A percentile compares a stretch with the other conserved stretches of the same genome.
These are phyloP conservation scores for Hippocampus comes DNA, from an alignment of 2,113 vertebrate genomes.

Conservation along the genomic window DNA sequence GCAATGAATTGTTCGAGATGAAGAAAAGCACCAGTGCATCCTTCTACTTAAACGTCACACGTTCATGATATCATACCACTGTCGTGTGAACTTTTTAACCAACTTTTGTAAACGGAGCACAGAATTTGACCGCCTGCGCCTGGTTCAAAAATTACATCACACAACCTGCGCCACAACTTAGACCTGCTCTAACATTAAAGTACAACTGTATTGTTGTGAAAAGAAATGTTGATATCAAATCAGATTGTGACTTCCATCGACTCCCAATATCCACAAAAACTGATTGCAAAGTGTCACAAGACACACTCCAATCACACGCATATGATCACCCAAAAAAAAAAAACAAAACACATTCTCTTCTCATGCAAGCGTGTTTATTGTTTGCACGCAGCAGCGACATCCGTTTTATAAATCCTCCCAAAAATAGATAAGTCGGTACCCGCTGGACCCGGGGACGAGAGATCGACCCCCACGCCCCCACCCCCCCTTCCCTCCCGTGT, in stretches of 20 bases:
- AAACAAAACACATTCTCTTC: slow-evolving; percentile 5
- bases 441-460: slow-evolving; percentile 54
- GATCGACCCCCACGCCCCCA: slow-evolving; percentile 59
- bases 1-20: too few species aligned
- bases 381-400: slow-evolving; percentile 42
- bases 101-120: too few species aligned
- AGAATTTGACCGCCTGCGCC: too few species aligned
- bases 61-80: too few species aligned
- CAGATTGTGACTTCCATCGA: not conserved
- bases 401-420: slow-evolving; percentile 48
- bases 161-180: too few species aligned
- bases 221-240: too few species aligned
- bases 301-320: not conserved
- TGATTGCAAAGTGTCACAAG: not conserved
- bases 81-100: too few species aligned
- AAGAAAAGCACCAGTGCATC: too few species aligned
- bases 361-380: slow-evolving; percentile 35
- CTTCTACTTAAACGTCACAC: too few species aligned
- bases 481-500: slow-evolving; percentile 53
- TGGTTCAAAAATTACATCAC: too few species aligned
- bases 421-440: slow-evolving; percentile 63
- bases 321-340: slow-evolving; percentile 13
- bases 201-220: too few species aligned
- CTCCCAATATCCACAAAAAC: not conserved
- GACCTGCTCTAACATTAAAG: too few species aligned